Conservation (phyloP, 2,888 invertebrate species). For the Lasioglossum marginatum region DNA sequence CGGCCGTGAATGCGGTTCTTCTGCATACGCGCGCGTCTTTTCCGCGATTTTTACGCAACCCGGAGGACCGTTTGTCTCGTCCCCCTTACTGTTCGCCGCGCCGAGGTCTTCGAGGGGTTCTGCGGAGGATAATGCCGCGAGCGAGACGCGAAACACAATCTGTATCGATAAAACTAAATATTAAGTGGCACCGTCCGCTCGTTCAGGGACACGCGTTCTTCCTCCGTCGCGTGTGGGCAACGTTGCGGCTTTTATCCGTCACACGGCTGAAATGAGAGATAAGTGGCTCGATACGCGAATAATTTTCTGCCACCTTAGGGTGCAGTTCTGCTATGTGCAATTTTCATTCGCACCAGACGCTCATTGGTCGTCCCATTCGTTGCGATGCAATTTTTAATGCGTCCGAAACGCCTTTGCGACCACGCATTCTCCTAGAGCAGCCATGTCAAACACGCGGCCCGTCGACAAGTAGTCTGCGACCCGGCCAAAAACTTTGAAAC, state of each 20-base stretch:
- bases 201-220: conserved; percentile 3
- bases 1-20: conserved; percentile 8
- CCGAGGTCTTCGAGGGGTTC: neutral
- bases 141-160: conserved; percentile 19
- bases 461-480: no score
- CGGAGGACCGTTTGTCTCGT: conserved; percentile 29
- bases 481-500: no score
- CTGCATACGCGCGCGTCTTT: conserved; percentile 24
- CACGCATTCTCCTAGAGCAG: neutral
- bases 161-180: conserved; percentile 12
- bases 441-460: no score
- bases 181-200: conserved; percentile 22
- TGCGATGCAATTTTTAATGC: neutral
- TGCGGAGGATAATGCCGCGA: neutral
- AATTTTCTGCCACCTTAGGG: conserved; percentile 7
- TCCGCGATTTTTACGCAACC: conserved; percentile 56
- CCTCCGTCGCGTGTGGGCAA: neutral
- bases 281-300: neutral
- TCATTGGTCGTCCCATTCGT: neutral
- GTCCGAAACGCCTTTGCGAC: neutral
- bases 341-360: neutral
- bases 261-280: neutral
- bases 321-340: neutral
- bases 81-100: neutral
- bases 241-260: neutral